phyloP scores from a whole-genome alignment of 2,113 vertebrate genomes.

The Brienomyrus brachyistius region DNA sequence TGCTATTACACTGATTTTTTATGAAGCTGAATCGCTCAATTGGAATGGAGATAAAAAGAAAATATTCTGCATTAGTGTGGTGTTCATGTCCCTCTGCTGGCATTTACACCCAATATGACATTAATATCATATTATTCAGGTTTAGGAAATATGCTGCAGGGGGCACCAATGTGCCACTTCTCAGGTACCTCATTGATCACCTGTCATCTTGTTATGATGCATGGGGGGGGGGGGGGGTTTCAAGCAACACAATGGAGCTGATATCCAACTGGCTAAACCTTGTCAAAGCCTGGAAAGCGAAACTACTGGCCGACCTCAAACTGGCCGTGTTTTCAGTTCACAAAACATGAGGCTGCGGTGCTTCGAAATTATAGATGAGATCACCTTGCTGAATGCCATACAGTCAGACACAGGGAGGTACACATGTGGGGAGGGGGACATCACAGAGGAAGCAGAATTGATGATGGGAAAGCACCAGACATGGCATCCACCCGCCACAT shows the following conservation, averaged over 20 bases:
- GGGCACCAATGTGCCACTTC: not conserved
- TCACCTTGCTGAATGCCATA: not conserved
- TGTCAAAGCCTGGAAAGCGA: not conserved
- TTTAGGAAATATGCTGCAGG: not conserved
- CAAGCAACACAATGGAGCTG: not conserved
- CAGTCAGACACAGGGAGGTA: not conserved
- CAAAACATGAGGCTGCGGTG: not conserved
- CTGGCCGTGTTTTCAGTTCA: not conserved
- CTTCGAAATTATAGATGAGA: not conserved
- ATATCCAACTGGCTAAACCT: not conserved
- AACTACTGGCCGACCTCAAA: not conserved
- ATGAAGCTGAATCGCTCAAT: not conserved
- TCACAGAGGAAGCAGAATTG: not conserved
- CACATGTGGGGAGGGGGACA: not conserved
- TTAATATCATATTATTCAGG: not conserved
- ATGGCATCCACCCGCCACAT: too few relatives aligned
- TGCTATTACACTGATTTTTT: not conserved
- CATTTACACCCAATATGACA: too few relatives aligned
- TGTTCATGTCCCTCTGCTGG: not conserved
- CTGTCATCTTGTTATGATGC: not conserved
- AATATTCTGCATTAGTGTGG: not conserved
- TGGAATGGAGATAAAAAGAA: not conserved
- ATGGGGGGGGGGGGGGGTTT: too few relatives aligned
- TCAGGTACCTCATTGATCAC: not conserved
- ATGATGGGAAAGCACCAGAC: not conserved